Conservation (phyloP, 2,888 invertebrate species). For the Lepidochitona cinerea region DNA sequence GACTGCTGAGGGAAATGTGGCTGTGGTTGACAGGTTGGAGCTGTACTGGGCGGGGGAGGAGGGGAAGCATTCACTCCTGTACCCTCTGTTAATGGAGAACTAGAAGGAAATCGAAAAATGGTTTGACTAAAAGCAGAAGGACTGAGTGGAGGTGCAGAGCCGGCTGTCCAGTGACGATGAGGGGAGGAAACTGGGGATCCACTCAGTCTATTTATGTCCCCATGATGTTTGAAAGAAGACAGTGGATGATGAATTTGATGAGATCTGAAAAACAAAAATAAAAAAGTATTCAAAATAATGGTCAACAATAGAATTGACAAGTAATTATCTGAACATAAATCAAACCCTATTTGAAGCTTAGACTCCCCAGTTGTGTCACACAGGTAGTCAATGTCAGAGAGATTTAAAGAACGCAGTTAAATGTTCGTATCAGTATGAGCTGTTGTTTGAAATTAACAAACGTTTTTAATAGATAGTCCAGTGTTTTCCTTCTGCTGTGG, state of each 20-base stretch:
- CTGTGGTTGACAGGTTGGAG: conserved; percentile 67
- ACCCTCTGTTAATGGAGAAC: conserved; percentile 67
- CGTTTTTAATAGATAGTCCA: too few relatives aligned
- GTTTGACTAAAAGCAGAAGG: conserved; percentile 43
- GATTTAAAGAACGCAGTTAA: too few relatives aligned
- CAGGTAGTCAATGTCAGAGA: too few relatives aligned
- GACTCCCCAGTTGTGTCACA: too few relatives aligned
- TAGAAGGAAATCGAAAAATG: conserved; percentile 61
- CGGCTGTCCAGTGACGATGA: conserved; percentile 8
- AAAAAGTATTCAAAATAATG: too few relatives aligned
- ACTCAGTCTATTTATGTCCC: neutral
- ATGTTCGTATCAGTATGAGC: too few relatives aligned
- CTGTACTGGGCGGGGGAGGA: conserved; percentile 42
- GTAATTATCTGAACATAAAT: too few relatives aligned
- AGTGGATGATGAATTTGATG: neutral
- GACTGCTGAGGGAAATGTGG: conserved; percentile 24
- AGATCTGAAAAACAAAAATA: neutral
- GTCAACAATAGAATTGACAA: too few relatives aligned
- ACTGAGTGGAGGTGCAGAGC: conserved; percentile 29
- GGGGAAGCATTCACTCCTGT: conserved; percentile 38
- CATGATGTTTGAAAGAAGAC: too few relatives aligned
- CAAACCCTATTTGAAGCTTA: too few relatives aligned
- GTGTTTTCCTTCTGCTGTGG: too few relatives aligned
- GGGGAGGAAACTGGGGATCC: conserved; percentile 22
- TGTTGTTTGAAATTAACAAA: too few relatives aligned